These are phyloP conservation scores for Syngnathus scovelli DNA, from an alignment of 2,113 vertebrate species.

Conservation along the genomic window DNA sequence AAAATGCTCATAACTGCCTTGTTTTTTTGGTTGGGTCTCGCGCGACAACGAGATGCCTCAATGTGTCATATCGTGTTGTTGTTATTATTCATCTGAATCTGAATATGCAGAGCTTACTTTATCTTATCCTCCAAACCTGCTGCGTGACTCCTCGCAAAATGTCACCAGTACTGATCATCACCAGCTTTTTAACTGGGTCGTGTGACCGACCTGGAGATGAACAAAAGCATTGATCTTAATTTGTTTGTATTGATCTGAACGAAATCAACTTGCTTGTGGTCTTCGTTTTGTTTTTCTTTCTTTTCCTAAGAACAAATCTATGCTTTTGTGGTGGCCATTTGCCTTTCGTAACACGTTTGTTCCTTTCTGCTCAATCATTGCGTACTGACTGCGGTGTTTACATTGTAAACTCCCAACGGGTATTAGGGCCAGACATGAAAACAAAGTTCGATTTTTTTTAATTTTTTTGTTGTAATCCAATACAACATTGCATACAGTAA, in stretches of 20 bases:
- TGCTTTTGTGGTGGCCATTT: slow-evolving; percentile 69
- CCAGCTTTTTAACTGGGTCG: slow-evolving; percentile 60
- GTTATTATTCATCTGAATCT: slow-evolving; percentile 5
- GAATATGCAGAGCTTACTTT: slow-evolving; percentile 33
- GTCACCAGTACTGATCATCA: slow-evolving; percentile 57
- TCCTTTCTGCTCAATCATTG: slow-evolving; percentile 66
- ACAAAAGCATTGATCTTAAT: slow-evolving; percentile 52
- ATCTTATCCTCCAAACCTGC: slow-evolving; percentile 33
- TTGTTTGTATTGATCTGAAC: slow-evolving; percentile 42
- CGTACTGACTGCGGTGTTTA: slow-evolving; percentile 75
- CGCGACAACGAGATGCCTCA: slow-evolving; percentile 9
- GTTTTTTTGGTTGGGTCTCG: slow-evolving; percentile 12
- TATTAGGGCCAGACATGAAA: background rate
- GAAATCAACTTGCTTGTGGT: slow-evolving; percentile 49
- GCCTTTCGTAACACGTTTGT: slow-evolving; percentile 74
- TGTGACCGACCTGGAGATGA: slow-evolving; percentile 62
- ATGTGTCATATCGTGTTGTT: slow-evolving; percentile 27
- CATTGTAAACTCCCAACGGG: slow-evolving; percentile 43
- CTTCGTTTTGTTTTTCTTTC: slow-evolving; percentile 36
- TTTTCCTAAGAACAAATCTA: slow-evolving; percentile 68
- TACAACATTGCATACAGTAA: too few relatives aligned
- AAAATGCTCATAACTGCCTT: slow-evolving; percentile 28
- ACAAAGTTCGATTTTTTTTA: too few relatives aligned
- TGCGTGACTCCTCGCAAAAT: background rate
- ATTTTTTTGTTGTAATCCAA: too few relatives aligned